phyloP scores from a whole-genome alignment of 1,140 invertebrate species.

The Drosophila sp. region DNA sequence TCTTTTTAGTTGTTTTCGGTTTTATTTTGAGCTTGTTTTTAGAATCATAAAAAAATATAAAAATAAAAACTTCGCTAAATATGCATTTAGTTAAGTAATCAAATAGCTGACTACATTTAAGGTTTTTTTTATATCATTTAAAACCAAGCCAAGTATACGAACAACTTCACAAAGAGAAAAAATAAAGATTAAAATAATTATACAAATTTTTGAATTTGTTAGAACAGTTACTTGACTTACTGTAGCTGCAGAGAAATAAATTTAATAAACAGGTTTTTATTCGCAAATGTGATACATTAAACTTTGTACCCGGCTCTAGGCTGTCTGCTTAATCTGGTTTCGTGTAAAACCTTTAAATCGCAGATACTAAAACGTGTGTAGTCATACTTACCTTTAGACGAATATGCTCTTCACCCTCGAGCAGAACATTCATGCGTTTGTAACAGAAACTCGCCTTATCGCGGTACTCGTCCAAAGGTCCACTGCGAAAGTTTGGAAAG shows the following conservation, averaged over 20 bases:
- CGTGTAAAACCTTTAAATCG: not conserved
- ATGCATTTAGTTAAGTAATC: no score
- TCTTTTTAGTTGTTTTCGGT: no score
- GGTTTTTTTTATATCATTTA: no score
- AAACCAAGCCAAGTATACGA: no score
- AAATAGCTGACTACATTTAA: no score
- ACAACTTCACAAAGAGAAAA: constrained; percentile 2
- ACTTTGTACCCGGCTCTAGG: constrained; percentile 42
- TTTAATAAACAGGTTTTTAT: no score
- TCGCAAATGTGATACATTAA: constrained; percentile 18
- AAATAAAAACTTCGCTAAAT: no score
- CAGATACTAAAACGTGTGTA: not conserved
- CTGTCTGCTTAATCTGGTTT: not conserved
- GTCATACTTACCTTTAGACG: constrained; percentile 86
- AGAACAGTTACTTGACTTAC: not conserved
- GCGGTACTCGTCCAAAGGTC: constrained; percentile 91
- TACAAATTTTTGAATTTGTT: no score
- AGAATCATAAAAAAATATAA: no score
- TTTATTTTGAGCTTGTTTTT: no score
- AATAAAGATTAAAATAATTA: no score
- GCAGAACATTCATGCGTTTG: constrained; percentile 90
- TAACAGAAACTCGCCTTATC: constrained; percentile 92
- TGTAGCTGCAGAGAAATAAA: not conserved
- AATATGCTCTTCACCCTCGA: constrained; percentile 88
- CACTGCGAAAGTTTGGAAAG: constrained; percentile 88